These are phyloP conservation scores for Graptemys geographica DNA, from an alignment of 2,797 vertebrate species.

Conservation along the genomic window DNA sequence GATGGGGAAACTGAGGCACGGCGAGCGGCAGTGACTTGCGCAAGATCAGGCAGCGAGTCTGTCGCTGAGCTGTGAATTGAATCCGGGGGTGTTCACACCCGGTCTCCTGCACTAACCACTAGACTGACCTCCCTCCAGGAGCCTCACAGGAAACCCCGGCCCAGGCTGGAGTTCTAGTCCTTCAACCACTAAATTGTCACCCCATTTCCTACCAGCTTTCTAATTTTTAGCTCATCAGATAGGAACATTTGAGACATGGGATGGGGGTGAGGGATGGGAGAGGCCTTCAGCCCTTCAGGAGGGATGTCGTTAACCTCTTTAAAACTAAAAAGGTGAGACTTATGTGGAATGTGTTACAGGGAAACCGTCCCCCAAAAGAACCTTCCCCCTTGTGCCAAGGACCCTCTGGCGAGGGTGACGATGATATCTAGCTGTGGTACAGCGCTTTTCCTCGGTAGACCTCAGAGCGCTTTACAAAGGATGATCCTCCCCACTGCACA, in stretches of 20 bases:
- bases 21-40: accelerated
- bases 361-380: neutral
- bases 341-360: neutral
- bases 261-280: no score
- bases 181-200: neutral
- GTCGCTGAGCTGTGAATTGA: neutral
- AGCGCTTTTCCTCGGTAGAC: neutral
- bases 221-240: neutral
- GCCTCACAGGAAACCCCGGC: neutral
- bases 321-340: neutral
- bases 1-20: neutral
- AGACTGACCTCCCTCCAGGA: neutral
- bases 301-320: neutral
- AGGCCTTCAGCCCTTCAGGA: neutral
- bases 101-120: neutral
- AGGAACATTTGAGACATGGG: neutral
- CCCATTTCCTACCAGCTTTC: neutral
- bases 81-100: neutral
- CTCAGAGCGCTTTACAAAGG: neutral
- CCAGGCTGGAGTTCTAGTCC: neutral
- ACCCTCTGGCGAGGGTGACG: neutral
- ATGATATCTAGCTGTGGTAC: no score
- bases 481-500: no score
- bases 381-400: neutral
- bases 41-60: no score